phyloP scores from a whole-genome alignment of 2,797 vertebrate genomes.

The Molothrus aeneus region DNA sequence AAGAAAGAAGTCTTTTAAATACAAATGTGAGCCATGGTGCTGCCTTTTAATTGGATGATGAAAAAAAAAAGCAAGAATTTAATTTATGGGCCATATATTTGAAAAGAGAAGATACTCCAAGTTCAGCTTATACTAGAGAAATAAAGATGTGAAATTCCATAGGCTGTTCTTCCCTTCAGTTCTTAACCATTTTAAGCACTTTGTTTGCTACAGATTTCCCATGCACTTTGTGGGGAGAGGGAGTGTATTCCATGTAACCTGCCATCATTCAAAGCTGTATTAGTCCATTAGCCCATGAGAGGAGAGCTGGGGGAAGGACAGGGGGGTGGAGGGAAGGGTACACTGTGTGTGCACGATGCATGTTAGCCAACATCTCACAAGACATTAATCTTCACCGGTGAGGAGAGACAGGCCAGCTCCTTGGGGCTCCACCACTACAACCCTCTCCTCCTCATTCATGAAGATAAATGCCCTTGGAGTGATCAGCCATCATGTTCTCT shows the following conservation, averaged over 20 bases:
- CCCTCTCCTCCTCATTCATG: conserved; percentile 39
- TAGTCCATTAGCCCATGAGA: not conserved
- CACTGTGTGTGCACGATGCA: not conserved
- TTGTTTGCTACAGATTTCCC: not conserved
- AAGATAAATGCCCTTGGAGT: conserved; percentile 53
- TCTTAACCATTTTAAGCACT: not conserved
- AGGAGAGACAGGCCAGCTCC: conserved; percentile 39
- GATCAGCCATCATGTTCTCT: conserved; percentile 21
- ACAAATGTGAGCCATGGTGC: not conserved
- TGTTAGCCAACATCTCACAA: conserved; percentile 20
- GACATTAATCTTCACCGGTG: conserved; percentile 40
- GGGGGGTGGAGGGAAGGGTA: not conserved
- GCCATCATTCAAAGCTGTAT: not conserved
- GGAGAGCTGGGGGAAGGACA: not conserved
- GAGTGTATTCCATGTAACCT: not conserved
- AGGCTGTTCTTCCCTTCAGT: not conserved
- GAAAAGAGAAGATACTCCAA: not conserved
- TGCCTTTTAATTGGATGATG: not conserved
- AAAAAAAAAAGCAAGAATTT: not conserved
- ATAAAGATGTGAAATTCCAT: not conserved
- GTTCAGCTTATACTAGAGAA: not conserved
- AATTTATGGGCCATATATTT: not conserved
- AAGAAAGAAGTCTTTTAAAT: not conserved
- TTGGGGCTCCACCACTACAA: not conserved
- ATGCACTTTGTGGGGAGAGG: not conserved